Evolutionary conservation across 2,888 invertebrate species (phyloP).

Genomic region (Agrypnus murinus): DNA sequence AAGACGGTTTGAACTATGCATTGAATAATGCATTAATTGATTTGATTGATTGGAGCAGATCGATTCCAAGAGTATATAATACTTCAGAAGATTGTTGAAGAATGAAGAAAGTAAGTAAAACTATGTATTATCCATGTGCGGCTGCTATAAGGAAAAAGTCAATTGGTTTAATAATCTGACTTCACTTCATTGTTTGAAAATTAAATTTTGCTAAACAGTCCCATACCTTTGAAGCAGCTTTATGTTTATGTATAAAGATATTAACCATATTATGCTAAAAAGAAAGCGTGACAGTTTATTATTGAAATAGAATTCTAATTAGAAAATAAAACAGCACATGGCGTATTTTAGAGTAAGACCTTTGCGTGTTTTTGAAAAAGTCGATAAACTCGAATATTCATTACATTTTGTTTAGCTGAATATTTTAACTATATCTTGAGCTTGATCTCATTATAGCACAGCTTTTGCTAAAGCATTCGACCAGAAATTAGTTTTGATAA

Average conservation of each 20-base stretch:
- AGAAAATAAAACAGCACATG: constrained; percentile 36
- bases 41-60: too few species aligned
- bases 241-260: not conserved
- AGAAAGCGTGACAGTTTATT: constrained; percentile 19
- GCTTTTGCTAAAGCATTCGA: constrained; percentile 15
- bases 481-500: not conserved
- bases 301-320: constrained; percentile 29
- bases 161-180: too few species aligned
- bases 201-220: too few species aligned
- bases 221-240: too few species aligned
- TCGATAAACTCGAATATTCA: constrained; percentile 39
- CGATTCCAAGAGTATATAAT: too few species aligned
- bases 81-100: too few species aligned
- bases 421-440: constrained; percentile 31
- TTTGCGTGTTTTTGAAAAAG: constrained; percentile 38
- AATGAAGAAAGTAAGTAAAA: too few species aligned
- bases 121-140: too few species aligned
- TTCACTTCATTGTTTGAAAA: too few species aligned
- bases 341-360: constrained; percentile 27
- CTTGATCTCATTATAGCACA: constrained; percentile 21
- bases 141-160: too few species aligned
- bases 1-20: too few species aligned
- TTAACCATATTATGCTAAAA: not conserved
- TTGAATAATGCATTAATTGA: too few species aligned
- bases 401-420: constrained; percentile 38